These are phyloP conservation scores for Perca schrenkii DNA, from an alignment of 2,113 vertebrate species.

Conservation along the genomic window DNA sequence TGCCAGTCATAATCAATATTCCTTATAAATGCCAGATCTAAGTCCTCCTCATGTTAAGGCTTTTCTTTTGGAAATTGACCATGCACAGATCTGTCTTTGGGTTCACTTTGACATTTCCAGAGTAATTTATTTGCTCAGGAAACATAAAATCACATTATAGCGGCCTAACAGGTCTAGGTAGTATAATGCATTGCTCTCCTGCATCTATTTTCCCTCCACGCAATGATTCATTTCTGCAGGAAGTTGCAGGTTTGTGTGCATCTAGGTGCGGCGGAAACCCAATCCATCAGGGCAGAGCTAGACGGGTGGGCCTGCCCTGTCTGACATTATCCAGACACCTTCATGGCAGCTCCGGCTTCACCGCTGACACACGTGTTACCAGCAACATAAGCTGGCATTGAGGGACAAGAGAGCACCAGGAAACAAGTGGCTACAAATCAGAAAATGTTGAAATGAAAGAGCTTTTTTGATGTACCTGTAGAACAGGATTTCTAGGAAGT, in stretches of 20 bases:
- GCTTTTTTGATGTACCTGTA: background rate
- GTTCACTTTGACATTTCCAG: slow-evolving; percentile 24
- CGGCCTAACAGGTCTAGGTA: slow-evolving; percentile 55
- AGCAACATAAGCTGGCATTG: slow-evolving; percentile 35
- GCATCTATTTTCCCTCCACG: slow-evolving; percentile 56
- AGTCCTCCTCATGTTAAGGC: background rate
- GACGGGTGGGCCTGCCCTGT: slow-evolving; percentile 76
- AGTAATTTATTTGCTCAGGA: slow-evolving; percentile 52
- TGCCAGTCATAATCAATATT: slow-evolving; percentile 45
- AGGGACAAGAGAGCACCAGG: slow-evolving; percentile 9
- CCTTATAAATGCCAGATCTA: slow-evolving; percentile 35
- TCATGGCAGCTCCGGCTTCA: slow-evolving; percentile 68
- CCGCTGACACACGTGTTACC: slow-evolving; percentile 54
- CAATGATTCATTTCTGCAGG: slow-evolving; percentile 70
- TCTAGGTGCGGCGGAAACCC: slow-evolving; percentile 71
- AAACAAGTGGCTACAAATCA: slow-evolving; percentile 29
- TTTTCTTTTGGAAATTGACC: slow-evolving; percentile 30
- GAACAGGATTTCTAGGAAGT: background rate
- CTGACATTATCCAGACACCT: slow-evolving; percentile 75
- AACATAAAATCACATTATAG: slow-evolving; percentile 57
- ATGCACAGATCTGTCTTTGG: slow-evolving; percentile 37
- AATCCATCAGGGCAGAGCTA: slow-evolving; percentile 74
- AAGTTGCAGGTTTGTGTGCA: slow-evolving; percentile 72
- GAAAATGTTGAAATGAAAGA: slow-evolving; percentile 28
- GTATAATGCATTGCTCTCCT: slow-evolving; percentile 70